Evolutionary conservation across 2,797 vertebrate genomes (phyloP).

Genomic region (Scyliorhinus canicula): DNA sequence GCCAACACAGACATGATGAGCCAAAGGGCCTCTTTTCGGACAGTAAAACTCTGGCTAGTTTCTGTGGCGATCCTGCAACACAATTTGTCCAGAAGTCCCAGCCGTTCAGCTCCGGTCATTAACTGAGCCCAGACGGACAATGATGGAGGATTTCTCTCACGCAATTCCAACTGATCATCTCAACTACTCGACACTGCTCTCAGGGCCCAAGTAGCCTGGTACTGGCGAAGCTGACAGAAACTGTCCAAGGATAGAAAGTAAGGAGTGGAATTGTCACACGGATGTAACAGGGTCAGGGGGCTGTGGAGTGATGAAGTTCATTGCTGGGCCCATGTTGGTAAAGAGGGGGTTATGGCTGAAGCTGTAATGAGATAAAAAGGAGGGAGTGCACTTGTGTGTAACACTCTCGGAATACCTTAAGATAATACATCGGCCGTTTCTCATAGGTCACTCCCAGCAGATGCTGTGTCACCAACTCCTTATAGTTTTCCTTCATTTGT

Average conservation of each 20-base stretch:
- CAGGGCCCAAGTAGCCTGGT: neutral
- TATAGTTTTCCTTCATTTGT: conserved; percentile 48
- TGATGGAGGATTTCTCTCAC: neutral
- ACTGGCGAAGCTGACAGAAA: neutral
- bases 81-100: neutral
- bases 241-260: too few species aligned
- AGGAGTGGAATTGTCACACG: too few species aligned
- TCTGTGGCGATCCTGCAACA: neutral
- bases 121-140: neutral
- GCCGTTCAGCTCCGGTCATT: neutral
- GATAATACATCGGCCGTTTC: conserved; percentile 47
- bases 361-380: conserved; percentile 37
- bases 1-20: too few species aligned
- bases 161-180: neutral
- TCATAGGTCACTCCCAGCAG: conserved; percentile 52
- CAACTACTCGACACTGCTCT: neutral
- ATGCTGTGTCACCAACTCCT: conserved; percentile 50
- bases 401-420: conserved; percentile 50
- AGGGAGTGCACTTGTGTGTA: neutral
- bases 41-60: too few species aligned
- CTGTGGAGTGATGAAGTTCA: neutral
- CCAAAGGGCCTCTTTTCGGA: too few species aligned
- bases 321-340: neutral
- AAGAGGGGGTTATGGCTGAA: neutral
- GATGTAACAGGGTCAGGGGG: neutral